Percentiles rank a stretch among this genome's conserved stretches.
These are phyloP conservation scores for Scylla paramamosain DNA, from an alignment of 1,140 invertebrate species.

Conservation along the genomic window DNA sequence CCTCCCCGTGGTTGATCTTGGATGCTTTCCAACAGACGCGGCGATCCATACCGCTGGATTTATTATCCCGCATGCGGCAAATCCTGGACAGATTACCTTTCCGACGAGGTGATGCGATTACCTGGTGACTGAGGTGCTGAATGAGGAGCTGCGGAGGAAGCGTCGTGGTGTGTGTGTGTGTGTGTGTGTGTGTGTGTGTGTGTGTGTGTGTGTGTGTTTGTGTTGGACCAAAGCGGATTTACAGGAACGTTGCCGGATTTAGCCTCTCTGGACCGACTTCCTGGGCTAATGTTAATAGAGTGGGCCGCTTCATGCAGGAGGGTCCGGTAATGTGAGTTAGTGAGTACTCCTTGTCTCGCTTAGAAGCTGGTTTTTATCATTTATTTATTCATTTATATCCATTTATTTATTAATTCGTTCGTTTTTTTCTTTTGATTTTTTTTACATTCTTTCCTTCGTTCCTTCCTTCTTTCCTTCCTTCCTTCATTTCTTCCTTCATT, in stretches of 20 bases:
- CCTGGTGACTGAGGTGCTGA: neutral
- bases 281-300: no score
- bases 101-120: neutral
- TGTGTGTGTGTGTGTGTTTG: neutral
- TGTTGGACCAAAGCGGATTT: neutral
- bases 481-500: no score
- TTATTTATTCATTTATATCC: no score
- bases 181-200: conserved; percentile 24
- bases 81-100: conserved; percentile 2
- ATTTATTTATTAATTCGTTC: no score
- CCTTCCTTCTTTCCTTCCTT: no score
- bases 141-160: neutral
- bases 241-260: neutral
- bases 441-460: no score
- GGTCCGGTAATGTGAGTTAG: no score
- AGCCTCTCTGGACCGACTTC: no score
- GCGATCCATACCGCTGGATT: conserved; percentile 47
- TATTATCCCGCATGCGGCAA: conserved; percentile 52
- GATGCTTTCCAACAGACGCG: conserved; percentile 31
- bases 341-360: no score
- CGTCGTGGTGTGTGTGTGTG: neutral
- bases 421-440: no score
- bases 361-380: no score
- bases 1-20: neutral
- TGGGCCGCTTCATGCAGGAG: no score